Evolutionary conservation across 2,888 invertebrate species (phyloP).

Genomic region (Masnerella sp.): DNA sequence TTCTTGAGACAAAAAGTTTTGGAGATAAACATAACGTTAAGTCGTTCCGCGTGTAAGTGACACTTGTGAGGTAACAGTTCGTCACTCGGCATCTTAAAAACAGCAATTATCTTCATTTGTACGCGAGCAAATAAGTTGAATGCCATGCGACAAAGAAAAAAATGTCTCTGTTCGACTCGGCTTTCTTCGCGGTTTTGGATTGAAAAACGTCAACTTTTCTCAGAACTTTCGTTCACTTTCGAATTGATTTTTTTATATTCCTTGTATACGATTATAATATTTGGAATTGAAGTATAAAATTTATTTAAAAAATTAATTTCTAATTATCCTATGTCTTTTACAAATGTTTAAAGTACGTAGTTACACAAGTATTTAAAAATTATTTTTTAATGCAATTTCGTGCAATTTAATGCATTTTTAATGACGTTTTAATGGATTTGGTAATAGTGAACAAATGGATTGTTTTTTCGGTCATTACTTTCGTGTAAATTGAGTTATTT

Average conservation of each 20-base stretch:
- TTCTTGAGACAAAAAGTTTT: conserved; percentile 1
- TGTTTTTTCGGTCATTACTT: no score
- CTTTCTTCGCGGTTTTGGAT: background rate
- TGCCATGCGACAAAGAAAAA: background rate
- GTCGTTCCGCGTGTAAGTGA: background rate
- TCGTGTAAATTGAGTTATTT: conserved; percentile 42
- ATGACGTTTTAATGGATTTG: no score
- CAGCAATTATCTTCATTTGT: conserved; percentile 8
- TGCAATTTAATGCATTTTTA: no score
- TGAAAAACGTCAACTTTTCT: conserved; percentile 6
- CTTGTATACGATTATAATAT: no score
- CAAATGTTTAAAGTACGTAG: no score
- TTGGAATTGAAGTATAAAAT: no score
- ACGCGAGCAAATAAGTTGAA: conserved; percentile 7
- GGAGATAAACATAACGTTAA: background rate
- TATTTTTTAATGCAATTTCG: no score
- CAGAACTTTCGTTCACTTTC: conserved; percentile 24
- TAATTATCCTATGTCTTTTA: conserved; percentile 21
- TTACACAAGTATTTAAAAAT: no score
- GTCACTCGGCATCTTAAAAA: conserved; percentile 9
- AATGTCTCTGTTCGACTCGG: conserved; percentile 3
- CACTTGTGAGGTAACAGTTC: conserved; percentile 1
- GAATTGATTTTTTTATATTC: conserved; percentile 43
- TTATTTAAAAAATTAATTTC: no score
- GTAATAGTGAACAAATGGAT: no score